Evolutionary conservation across 2,797 vertebrate genomes (phyloP), one percentile per base, ranked within the genome.

Genomic region (Australoheros facetus): DNA sequence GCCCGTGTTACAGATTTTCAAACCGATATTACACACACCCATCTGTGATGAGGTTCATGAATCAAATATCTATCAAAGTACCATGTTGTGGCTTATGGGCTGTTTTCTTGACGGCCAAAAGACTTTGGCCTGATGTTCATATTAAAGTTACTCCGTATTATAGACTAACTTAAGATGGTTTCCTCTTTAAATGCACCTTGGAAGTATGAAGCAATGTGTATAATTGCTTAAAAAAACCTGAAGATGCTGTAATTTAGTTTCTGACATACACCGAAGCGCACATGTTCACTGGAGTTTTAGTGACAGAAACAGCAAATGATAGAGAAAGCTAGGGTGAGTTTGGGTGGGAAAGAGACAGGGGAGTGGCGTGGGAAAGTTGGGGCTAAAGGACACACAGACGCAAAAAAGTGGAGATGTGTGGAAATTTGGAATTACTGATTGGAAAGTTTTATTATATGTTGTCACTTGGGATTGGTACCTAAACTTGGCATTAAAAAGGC

Each of bases 341-440:
- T 54, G 75, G 39, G 13, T 56, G 57, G 56, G 59, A 82, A 51
- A 64, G 71, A 53, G 11, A 57, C 39, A 78, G 37, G 14, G 48
- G 7, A 69, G 9, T 56, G 64, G 34, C 53, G 55, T 78, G 81
- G 77, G 64, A 87, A 85, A 77, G 54, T 19, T 72, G 48, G 11
- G 30, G 0, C 51, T 51, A 23, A 66, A 71, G 54, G 76, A 56
- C 56, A 77, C 9, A 45, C 39, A 72, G 56, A 70, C 37, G 21
- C 5, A 55, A 19, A 71, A 71, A 78, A 19, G 26, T 75, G 19
- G 51, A 56, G 55, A 66, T 28, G 70, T 71, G 45, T 75, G 28
- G 77, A 77, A 66, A 5, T 55, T 56, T 77, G 42, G n/a, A n/a
- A 73, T 69, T 70, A 90, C 91, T 88, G 74, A 85, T 83, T 84